Evolutionary conservation across 2,113 vertebrate species (phyloP), one percentile per base, ranked within the genome.

Genomic region (Paralichthys olivaceus): DNA sequence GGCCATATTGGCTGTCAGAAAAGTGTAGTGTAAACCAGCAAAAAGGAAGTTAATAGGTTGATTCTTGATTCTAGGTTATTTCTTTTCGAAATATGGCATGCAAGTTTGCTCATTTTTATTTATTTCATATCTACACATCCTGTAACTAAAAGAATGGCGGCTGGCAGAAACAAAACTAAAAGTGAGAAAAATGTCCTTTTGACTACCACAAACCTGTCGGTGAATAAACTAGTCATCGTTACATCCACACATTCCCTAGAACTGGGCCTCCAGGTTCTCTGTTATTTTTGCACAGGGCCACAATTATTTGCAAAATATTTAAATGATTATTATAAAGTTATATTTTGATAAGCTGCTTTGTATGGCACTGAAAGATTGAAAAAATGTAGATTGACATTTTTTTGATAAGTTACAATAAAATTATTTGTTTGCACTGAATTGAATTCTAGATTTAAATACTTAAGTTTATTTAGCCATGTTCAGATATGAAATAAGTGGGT

Each of bases 31-130:
- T 22, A 9, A 13, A 37, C 11, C 0, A 37, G 37, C 37, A 37
- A 37, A 11, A 37, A 37, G 9, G 34, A 37, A 37, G 37, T 40
- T 40, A 13, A 40, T 40, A 40, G 0, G 2, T 40, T 12, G 32
- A n/a, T n/a, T n/a, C n/a, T n/a, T n/a, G n/a, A n/a, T n/a, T n/a
- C n/a, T n/a, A n/a, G n/a, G n/a, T n/a, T n/a, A n/a, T n/a, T n/a
- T n/a, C n/a, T 29, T 29, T 29, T 29, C 5, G 28, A 3, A 40
- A 40, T 13, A 2, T 40, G 37, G 12, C 12, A 66, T 64, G 28
- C 26, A 59, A 59, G 13, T 63, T 72, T 86, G 58, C 1, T 75
- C 17, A 32, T 40, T 5, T 19, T 5, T 47, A 17, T 47, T 12
- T 11, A n/a, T 54, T 54, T 15, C 1, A 43, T 71, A 9, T 32